Base-by-base conservation (phyloP, 2,888 invertebrate genomes). In the Troides aeacus region DNA sequence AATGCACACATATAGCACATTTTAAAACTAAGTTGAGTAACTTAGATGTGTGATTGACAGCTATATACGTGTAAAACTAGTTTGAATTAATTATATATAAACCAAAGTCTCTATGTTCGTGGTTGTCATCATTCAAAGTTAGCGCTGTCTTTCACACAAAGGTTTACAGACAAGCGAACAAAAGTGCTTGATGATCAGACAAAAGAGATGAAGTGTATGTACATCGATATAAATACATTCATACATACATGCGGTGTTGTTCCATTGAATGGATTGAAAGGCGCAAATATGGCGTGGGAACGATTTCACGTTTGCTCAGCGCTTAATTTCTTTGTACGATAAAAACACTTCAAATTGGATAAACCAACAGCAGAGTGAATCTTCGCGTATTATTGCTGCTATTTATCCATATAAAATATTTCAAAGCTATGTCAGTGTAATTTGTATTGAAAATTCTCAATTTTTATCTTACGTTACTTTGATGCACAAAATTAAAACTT, bases 251-350 rank as follows among this genome's bases (percentile, higher is more conserved):
- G 24, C 60, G 56, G 56, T 56, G 64, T 64, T 72, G 57, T 53
- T 73, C 71, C 72, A 76, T 73, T 85, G 82, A 85, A 84, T 84
- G 77, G 80, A 76, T 77, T 81, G 81, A 82, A 78, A 75, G 76
- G 75, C 80, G 78, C 77, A 80, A 83, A 82, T 78, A 80, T 76
- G 66, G 83, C 89, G 91, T 90, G 90, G 89, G 91, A 91, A 90
- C 76, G 71, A 77, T 77, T 76, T 74, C 74, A 72, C 79, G 80
- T 81, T 78, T 79, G 69, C 58, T 72, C 82, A 79, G 78, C 80
- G 77, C 77, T 81, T 80, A 80, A 78, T 74, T 78, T 74, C 73
- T 70, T 69, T 60, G 72, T 74, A 74, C 74, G 75, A 77, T 79
- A 83, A 86, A 83, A 86, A 81, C 79, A 78, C 10, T 70, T 77